A percentile compares a stretch with the other conserved stretches of the same genome.
These are phyloP conservation scores for Metacarcinus magister DNA, from an alignment of 2,888 invertebrate genomes.

Conservation along the genomic window DNA sequence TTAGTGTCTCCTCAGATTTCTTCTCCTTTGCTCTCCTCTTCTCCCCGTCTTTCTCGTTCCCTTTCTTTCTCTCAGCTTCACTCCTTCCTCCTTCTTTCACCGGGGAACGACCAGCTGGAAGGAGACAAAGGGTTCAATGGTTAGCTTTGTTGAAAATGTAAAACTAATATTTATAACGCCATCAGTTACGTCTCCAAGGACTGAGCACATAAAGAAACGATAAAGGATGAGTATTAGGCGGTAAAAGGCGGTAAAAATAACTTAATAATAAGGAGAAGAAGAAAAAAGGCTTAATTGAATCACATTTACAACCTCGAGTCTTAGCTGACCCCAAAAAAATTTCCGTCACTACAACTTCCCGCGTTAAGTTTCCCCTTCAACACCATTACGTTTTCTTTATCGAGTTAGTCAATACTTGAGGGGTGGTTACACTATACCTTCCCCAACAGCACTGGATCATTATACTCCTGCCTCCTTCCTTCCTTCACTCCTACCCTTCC, in stretches of 20 bases:
- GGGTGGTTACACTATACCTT: not conserved
- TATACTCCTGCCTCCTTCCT: not conserved
- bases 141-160: not conserved
- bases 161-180: not conserved
- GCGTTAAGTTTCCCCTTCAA: not conserved
- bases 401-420: not conserved
- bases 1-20: not conserved
- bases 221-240: not conserved
- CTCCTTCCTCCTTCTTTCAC: not conserved
- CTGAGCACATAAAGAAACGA: not conserved
- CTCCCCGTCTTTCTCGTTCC: not conserved
- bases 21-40: slow-evolving; percentile 1
- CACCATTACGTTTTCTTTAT: not conserved
- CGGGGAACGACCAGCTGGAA: not conserved
- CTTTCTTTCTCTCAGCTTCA: not conserved
- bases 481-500: not conserved
- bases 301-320: not conserved
- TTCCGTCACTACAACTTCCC: not conserved
- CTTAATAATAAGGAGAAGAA: not conserved
- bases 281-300: not conserved
- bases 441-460: not conserved
- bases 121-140: not conserved
- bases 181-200: not conserved
- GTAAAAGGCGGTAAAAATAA: no score
- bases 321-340: not conserved